Evolutionary conservation across 2,888 invertebrate genomes (phyloP).

Genomic region (Drosophila setosimentum): DNA sequence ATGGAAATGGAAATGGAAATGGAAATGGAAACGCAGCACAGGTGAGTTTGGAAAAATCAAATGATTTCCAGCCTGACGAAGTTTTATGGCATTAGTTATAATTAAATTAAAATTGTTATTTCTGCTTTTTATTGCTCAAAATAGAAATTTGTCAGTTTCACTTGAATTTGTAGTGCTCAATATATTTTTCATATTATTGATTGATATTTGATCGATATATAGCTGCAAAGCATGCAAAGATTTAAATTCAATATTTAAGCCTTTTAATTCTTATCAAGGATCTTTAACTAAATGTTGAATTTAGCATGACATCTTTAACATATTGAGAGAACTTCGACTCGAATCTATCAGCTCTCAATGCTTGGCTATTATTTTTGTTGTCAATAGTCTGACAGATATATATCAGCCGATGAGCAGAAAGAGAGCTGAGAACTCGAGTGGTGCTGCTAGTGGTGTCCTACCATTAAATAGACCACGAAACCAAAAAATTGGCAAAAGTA

Average conservation of each 20-base stretch:
- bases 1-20: conserved; percentile 66
- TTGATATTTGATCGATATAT: not conserved
- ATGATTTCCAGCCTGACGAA: conserved; percentile 2
- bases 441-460: conserved; percentile 12
- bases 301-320: conserved; percentile 25
- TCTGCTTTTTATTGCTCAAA: not conserved
- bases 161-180: not conserved
- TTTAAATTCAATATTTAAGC: too few relatives aligned
- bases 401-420: conserved; percentile 19
- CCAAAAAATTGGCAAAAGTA: conserved; percentile 40
- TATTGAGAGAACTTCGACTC: conserved; percentile 15
- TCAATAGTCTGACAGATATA: conserved; percentile 16
- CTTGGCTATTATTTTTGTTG: conserved; percentile 7
- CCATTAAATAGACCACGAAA: conserved; percentile 56
- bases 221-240: too few relatives aligned
- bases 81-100: not conserved
- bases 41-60: conserved; percentile 64
- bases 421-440: conserved; percentile 45
- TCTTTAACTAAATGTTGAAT: conserved; percentile 2
- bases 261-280: not conserved
- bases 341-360: conserved; percentile 14
- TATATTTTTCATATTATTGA: not conserved
- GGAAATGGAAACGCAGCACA: conserved; percentile 73
- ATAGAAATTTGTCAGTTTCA: not conserved
- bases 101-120: too few relatives aligned